These are phyloP conservation scores for Orius laevigatus DNA, from an alignment of 1,140 invertebrate species.

Conservation along the genomic window DNA sequence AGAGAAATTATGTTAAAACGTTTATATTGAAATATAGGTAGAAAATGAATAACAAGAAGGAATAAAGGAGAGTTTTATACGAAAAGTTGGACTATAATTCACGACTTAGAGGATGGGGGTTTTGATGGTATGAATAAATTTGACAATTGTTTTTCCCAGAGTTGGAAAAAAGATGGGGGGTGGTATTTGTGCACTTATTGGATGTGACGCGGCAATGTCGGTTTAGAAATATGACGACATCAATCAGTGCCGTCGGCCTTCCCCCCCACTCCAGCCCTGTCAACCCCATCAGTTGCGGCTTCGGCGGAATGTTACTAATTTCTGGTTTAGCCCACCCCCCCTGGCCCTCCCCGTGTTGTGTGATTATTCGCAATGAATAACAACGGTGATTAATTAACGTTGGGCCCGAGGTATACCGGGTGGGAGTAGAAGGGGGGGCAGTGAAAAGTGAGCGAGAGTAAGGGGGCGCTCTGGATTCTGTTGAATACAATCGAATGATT, in stretches of 20 bases:
- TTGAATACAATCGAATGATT: slow-evolving; percentile 14
- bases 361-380: slow-evolving; percentile 16
- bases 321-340: slow-evolving; percentile 6
- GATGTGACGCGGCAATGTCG: slow-evolving; percentile 8
- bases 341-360: slow-evolving; percentile 6
- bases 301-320: slow-evolving; percentile 14
- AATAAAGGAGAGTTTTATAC: no score
- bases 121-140: no score
- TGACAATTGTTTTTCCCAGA: no score
- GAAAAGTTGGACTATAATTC: no score
- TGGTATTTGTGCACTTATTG: slow-evolving; percentile 5
- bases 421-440: not conserved
- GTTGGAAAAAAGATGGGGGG: not conserved
- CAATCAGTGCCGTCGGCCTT: slow-evolving; percentile 6
- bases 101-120: no score
- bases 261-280: slow-evolving; percentile 1
- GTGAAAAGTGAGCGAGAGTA: slow-evolving; percentile 10
- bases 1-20: no score
- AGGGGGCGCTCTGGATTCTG: not conserved
- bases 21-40: no score
- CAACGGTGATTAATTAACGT: slow-evolving; percentile 10
- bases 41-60: no score
- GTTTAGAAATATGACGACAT: slow-evolving; percentile 9
- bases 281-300: slow-evolving; percentile 11
- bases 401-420: not conserved